phyloP scores from a whole-genome alignment of 92 coral and sea anemone species.

The Hydrozoanthus gracilis region DNA sequence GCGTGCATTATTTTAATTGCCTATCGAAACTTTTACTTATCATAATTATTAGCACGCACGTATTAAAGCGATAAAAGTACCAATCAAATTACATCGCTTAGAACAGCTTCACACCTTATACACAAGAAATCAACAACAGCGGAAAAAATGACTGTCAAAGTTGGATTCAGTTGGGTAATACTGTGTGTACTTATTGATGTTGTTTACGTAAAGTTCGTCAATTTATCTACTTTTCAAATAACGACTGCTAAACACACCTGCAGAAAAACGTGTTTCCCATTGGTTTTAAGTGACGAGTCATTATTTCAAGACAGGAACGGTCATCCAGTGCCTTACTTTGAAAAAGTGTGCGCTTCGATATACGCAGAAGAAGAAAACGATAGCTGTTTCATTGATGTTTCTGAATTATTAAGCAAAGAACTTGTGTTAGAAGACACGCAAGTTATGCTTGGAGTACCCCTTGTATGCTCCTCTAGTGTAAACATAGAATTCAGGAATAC shows the following conservation, averaged over 20 bases:
- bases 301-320: neutral
- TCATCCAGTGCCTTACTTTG: neutral
- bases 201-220: too few species aligned
- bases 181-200: too few species aligned
- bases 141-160: too few species aligned
- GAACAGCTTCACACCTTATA: too few species aligned
- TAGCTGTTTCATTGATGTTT: conserved; percentile 15
- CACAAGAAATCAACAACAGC: too few species aligned
- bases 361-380: neutral
- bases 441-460: neutral
- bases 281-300: neutral
- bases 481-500: conserved; percentile 40
- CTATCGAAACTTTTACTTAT: too few species aligned
- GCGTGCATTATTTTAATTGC: too few species aligned
- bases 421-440: neutral
- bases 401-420: neutral
- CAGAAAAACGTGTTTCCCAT: neutral
- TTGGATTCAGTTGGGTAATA: too few species aligned
- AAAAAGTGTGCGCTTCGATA: neutral
- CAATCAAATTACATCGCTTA: too few species aligned
- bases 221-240: too few species aligned
- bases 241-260: neutral
- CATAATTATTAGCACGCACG: too few species aligned
- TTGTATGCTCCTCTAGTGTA: neutral
- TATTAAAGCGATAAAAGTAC: too few species aligned